Conservation (phyloP, 2,797 vertebrate genomes). For the Phrynocephalus guinanensis region DNA sequence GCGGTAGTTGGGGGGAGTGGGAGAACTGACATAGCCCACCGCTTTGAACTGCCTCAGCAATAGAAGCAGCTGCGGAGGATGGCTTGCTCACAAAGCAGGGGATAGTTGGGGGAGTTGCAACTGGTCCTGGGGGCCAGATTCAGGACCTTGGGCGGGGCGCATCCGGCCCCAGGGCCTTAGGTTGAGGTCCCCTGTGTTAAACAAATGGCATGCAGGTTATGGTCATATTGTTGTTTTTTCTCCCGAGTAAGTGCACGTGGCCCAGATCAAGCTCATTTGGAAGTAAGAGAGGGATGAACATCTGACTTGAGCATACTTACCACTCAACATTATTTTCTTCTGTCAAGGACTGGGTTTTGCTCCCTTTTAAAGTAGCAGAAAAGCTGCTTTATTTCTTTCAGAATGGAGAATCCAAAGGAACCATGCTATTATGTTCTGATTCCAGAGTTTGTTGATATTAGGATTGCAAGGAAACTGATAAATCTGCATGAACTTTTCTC, state of each 20-base stretch:
- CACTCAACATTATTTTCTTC: conserved; percentile 30
- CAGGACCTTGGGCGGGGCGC: no score
- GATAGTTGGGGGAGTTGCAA: no score
- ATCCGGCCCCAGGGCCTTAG: no score
- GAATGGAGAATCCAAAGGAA: conserved; percentile 8
- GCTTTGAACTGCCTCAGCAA: no score
- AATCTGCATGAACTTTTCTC: conserved; percentile 32
- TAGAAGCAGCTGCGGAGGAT: no score
- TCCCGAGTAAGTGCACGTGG: background rate
- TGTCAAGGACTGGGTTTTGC: conserved; percentile 2
- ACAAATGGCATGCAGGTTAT: background rate
- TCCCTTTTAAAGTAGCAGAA: conserved; percentile 15
- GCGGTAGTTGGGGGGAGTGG: no score
- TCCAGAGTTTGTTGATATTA: background rate
- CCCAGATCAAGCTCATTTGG: background rate
- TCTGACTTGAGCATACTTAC: conserved; percentile 27
- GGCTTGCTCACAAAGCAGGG: no score
- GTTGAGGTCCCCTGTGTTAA: no score
- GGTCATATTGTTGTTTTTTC: background rate
- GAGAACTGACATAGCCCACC: no score
- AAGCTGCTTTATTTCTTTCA: conserved; percentile 24
- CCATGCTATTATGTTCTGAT: background rate
- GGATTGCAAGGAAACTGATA: background rate
- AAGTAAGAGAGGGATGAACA: background rate
- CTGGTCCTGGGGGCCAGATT: no score